These are phyloP conservation scores for Lycaena phlaeas DNA, from an alignment of 2,888 invertebrate species.

Conservation along the genomic window DNA sequence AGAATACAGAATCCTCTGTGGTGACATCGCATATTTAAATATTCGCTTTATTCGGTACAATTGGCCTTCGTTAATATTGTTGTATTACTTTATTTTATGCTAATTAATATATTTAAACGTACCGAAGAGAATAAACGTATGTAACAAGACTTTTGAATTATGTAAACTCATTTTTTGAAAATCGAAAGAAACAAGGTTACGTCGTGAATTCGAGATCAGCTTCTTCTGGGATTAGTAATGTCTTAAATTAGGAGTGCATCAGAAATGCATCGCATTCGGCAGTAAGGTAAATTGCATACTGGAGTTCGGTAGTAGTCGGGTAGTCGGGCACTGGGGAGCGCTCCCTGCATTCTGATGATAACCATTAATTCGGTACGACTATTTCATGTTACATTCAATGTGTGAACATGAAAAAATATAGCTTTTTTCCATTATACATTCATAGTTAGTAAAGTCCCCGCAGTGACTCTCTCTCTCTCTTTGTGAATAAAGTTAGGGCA, in stretches of 20 bases:
- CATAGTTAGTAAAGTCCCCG: too few species aligned
- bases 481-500: too few species aligned
- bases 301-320: not conserved
- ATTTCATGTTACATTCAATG: conserved; percentile 3
- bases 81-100: not conserved
- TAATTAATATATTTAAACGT: too few species aligned
- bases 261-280: conserved; percentile 9
- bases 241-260: conserved; percentile 4
- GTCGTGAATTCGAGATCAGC: too few species aligned
- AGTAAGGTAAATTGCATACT: conserved; percentile 6
- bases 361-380: conserved; percentile 13
- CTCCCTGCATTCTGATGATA: conserved; percentile 14
- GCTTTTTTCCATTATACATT: too few species aligned
- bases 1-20: conserved; percentile 1
- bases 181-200: too few species aligned
- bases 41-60: conserved; percentile 2
- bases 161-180: too few species aligned
- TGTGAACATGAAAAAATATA: not conserved
- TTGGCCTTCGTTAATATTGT: not conserved
- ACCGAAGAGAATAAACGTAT: too few species aligned
- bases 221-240: not conserved
- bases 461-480: too few species aligned
- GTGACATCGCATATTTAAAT: conserved; percentile 1
- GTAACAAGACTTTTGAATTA: too few species aligned
- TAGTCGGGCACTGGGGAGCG: conserved; percentile 2